Evolutionary conservation across 2,888 invertebrate species (phyloP).

Genomic region (Incurvaria masculella): DNA sequence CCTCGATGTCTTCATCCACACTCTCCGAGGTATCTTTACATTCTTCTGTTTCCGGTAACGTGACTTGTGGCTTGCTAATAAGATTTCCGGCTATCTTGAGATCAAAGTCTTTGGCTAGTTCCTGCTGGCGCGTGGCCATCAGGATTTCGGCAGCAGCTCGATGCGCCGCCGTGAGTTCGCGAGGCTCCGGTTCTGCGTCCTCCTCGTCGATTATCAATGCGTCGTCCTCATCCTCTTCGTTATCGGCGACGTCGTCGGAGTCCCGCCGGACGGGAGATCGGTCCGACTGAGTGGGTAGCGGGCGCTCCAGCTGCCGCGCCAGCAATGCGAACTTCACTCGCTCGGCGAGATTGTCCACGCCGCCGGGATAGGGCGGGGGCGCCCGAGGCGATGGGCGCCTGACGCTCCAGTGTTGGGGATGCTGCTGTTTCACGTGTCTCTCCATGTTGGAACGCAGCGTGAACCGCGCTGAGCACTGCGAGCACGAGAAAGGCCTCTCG

Average conservation of each 20-base stretch:
- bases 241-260: conserved; percentile 58
- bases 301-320: conserved; percentile 72
- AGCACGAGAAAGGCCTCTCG: conserved; percentile 87
- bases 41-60: conserved; percentile 10
- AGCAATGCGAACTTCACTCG: conserved; percentile 71
- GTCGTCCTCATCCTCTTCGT: conserved; percentile 66
- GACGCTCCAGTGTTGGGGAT: conserved; percentile 87
- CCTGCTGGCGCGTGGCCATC: conserved; percentile 47
- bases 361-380: conserved; percentile 36
- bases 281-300: conserved; percentile 32
- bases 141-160: conserved; percentile 58
- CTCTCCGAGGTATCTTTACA: conserved; percentile 22
- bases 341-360: conserved; percentile 32
- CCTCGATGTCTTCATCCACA: conserved; percentile 35
- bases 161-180: conserved; percentile 45
- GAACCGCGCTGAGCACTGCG: conserved; percentile 86
- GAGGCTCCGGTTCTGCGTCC: conserved; percentile 23
- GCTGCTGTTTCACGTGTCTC: conserved; percentile 90
- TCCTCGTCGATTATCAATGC: conserved; percentile 68
- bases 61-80: conserved; percentile 45
- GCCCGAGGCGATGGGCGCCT: conserved; percentile 57
- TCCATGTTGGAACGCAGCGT: conserved; percentile 94
- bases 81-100: conserved; percentile 55
- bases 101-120: conserved; percentile 48
- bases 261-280: conserved; percentile 39